Evolutionary conservation across 2,888 invertebrate genomes (phyloP).

Genomic region (Sylvicola fuscatus): DNA sequence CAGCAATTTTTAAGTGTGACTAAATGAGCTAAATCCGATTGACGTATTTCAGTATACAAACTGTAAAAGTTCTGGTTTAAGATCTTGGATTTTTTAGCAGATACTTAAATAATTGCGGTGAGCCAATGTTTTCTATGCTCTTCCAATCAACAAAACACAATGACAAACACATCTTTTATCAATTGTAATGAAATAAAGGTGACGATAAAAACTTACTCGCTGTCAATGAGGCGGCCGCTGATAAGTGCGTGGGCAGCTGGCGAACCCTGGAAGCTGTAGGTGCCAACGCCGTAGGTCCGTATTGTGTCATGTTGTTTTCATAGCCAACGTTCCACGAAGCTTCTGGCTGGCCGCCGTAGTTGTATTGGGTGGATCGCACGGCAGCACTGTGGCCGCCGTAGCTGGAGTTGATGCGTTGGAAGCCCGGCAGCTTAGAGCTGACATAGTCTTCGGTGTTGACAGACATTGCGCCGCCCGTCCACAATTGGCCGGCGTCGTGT

Average conservation of each 20-base stretch:
- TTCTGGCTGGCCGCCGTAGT: neutral
- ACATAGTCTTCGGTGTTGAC: slow-evolving; percentile 7
- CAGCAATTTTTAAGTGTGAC: no score
- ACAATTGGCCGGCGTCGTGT: slow-evolving; percentile 13
- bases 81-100: no score
- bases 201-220: slow-evolving; percentile 39
- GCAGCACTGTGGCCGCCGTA: no score
- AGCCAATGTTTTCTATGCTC: no score
- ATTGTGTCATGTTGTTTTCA: slow-evolving; percentile 17
- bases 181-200: no score
- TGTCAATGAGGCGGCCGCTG: slow-evolving; percentile 47
- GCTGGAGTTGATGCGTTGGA: slow-evolving; percentile 17
- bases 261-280: slow-evolving; percentile 16
- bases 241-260: slow-evolving; percentile 30
- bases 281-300: slow-evolving; percentile 10
- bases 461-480: slow-evolving; percentile 6
- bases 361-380: slow-evolving; percentile 3
- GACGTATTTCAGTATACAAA: no score
- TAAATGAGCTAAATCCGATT: no score
- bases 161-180: neutral
- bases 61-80: no score
- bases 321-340: slow-evolving; percentile 11
- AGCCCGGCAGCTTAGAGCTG: slow-evolving; percentile 20
- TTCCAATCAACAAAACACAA: neutral
- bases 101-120: no score